Evolutionary conservation across 2,888 invertebrate genomes (phyloP).

Genomic region (Heterodera filipjevi): DNA sequence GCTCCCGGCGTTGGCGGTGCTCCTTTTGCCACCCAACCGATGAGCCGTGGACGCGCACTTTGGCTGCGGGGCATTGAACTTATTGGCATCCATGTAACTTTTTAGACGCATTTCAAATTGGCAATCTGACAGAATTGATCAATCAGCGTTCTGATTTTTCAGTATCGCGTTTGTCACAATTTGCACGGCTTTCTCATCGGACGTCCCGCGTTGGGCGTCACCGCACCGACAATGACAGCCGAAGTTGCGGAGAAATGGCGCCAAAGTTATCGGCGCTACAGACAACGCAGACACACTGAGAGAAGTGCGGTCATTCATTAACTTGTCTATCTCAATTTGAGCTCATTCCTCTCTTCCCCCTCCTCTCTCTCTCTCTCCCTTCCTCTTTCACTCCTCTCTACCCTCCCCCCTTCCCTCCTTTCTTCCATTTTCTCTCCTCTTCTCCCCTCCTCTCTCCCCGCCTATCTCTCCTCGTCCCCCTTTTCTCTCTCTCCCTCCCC

Average conservation of each 20-base stretch:
- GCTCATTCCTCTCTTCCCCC: no score
- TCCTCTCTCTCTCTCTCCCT: no score
- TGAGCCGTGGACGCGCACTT: slow-evolving; percentile 47
- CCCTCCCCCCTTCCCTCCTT: background rate
- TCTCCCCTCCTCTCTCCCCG: no score
- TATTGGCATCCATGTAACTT: slow-evolving; percentile 54
- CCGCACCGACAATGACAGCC: slow-evolving; percentile 62
- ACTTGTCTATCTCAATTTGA: no score
- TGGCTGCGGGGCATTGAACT: slow-evolving; percentile 61
- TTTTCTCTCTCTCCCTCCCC: no score
- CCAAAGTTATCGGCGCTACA: slow-evolving; percentile 59
- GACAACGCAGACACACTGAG: slow-evolving; percentile 60
- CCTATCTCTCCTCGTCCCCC: no score
- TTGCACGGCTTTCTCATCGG: slow-evolving; percentile 40
- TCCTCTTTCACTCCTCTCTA: no score
- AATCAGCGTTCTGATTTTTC: slow-evolving; percentile 7
- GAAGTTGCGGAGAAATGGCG: slow-evolving; percentile 63
- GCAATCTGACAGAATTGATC: no score
- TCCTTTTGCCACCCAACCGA: background rate
- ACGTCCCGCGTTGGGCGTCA: slow-evolving; percentile 50
- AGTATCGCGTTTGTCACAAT: slow-evolving; percentile 45
- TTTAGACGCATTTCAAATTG: background rate
- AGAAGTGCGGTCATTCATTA: slow-evolving; percentile 44
- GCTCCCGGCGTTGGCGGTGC: background rate
- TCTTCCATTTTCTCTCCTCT: background rate